These are phyloP conservation scores for Onychostruthus taczanowskii DNA, from an alignment of 2,113 vertebrate species.

Conservation along the genomic window DNA sequence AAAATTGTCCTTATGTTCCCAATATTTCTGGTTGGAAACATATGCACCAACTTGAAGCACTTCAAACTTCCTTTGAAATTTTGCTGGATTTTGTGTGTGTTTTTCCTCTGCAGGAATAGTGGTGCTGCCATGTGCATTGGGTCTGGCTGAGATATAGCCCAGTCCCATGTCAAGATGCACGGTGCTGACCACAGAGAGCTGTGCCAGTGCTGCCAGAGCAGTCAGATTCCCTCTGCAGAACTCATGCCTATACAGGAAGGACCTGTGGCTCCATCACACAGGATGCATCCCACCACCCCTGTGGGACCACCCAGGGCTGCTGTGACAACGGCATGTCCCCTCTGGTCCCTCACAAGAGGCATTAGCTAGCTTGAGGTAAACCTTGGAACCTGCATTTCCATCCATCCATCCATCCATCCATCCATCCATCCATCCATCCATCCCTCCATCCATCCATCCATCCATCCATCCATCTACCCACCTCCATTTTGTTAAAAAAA, in stretches of 20 bases:
- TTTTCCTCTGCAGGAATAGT: neutral
- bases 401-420: fast-evolving
- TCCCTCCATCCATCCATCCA: no score
- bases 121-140: neutral
- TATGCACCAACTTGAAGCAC: fast-evolving
- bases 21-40: fast-evolving
- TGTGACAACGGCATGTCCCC: neutral
- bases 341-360: neutral
- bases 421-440: no score
- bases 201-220: neutral
- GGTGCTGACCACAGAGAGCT: no score
- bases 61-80: neutral
- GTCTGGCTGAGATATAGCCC: neutral
- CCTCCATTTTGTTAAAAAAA: neutral
- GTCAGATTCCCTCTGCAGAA: neutral
- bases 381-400: neutral
- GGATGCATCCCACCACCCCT: neutral
- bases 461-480: fast-evolving
- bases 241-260: neutral
- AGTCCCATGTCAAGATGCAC: fast-evolving
- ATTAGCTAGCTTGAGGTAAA: neutral
- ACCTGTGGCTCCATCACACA: fast-evolving
- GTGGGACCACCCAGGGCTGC: no score
- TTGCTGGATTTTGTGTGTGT: no score
- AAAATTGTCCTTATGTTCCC: neutral